These are phyloP conservation scores for Atherinosoma microstoma DNA, from an alignment of 2,797 vertebrate genomes.

Conservation along the genomic window DNA sequence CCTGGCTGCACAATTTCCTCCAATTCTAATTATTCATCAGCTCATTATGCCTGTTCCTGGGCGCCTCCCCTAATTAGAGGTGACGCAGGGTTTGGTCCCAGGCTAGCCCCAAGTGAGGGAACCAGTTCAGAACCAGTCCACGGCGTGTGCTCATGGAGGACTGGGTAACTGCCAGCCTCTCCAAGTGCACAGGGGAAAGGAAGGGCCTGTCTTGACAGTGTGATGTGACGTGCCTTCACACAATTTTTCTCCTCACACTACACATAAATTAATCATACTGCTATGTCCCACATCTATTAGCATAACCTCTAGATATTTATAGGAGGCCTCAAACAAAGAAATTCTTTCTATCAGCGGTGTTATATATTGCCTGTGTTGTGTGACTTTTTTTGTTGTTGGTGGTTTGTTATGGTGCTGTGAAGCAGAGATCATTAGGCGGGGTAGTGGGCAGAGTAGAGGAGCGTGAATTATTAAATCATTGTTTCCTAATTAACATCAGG, in stretches of 20 bases:
- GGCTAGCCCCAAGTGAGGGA: constrained; percentile 83
- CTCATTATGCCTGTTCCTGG: constrained; percentile 82
- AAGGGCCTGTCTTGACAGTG: constrained; percentile 65
- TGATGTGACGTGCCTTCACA: constrained; percentile 73
- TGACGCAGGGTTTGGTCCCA: constrained; percentile 80
- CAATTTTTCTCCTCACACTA: constrained; percentile 42
- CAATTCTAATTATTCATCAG: constrained; percentile 92
- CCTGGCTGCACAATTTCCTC: constrained; percentile 87
- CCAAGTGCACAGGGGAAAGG: constrained; percentile 56
- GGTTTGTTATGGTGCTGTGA: constrained; percentile 57
- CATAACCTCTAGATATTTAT: constrained; percentile 72
- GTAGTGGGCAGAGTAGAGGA: constrained; percentile 61
- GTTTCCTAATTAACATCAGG: constrained; percentile 73
- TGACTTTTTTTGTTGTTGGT: constrained; percentile 55
- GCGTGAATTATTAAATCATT: constrained; percentile 75
- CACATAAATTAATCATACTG: constrained; percentile 47
- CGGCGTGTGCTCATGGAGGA: constrained; percentile 63
- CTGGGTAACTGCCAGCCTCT: constrained; percentile 79
- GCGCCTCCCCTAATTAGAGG: constrained; percentile 83
- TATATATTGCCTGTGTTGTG: constrained; percentile 54
- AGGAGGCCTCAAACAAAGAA: constrained; percentile 50
- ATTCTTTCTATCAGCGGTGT: constrained; percentile 58
- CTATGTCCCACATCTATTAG: constrained; percentile 66
- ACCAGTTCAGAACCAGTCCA: constrained; percentile 87
- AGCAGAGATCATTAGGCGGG: constrained; percentile 42